Evolutionary conservation across 1,140 invertebrate genomes (phyloP).

Genomic region (Eupristina koningsbergeri): DNA sequence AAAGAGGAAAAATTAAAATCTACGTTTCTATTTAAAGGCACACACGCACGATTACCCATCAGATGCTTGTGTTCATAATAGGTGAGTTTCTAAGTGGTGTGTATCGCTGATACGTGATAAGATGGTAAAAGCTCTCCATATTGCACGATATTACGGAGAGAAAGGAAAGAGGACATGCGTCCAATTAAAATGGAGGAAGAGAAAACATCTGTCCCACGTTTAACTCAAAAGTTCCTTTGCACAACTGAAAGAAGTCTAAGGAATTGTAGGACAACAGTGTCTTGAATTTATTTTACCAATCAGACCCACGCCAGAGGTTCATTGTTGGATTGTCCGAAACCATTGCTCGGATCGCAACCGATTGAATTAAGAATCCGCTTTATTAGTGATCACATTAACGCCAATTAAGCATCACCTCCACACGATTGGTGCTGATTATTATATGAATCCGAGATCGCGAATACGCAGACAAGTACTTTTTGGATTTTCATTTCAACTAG

Average conservation of each 20-base stretch:
- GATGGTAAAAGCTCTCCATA: no score
- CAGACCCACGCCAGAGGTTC: no score
- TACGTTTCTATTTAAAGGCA: constrained; percentile 6
- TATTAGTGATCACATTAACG: neutral
- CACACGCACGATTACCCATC: neutral
- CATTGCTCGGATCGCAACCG: no score
- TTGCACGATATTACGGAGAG: neutral
- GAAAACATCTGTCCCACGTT: neutral
- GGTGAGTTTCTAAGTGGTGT: no score
- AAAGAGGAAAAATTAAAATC: neutral
- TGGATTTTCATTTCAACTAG: no score
- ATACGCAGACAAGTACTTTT: no score
- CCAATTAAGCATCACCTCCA: neutral
- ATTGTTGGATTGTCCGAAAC: no score
- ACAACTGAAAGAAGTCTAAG: neutral
- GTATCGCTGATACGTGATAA: no score
- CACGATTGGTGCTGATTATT: no score
- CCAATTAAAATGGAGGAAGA: no score
- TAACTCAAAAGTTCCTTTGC: neutral
- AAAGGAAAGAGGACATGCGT: neutral
- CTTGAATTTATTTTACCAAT: neutral
- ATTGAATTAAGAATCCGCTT: neutral
- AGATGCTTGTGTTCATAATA: no score
- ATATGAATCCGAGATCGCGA: no score
- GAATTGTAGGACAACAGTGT: neutral